Evolutionary conservation across 1,140 invertebrate genomes (phyloP).

Genomic region (Argopecten irradians): DNA sequence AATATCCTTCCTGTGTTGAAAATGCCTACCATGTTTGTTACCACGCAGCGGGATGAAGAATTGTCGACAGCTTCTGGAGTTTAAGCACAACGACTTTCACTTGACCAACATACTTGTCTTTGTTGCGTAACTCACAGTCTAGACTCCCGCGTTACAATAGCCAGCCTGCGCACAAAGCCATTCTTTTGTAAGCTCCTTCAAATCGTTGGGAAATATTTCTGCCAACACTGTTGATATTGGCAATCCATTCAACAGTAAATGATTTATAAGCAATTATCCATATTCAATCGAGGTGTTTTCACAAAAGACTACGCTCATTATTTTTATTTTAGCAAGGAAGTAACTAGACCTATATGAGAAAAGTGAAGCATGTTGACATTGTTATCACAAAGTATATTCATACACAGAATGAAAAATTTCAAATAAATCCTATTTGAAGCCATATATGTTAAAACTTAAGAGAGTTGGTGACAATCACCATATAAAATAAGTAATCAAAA

Average conservation of each 20-base stretch:
- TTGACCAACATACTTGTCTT: conserved; percentile 99
- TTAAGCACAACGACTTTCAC: conserved; percentile 97
- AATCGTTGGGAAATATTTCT: conserved; percentile 93
- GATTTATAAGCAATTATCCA: no score
- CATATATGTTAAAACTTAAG: background rate
- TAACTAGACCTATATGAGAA: no score
- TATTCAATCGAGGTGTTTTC: no score
- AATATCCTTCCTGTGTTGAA: background rate
- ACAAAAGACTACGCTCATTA: background rate
- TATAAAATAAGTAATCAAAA: background rate
- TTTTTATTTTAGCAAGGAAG: background rate
- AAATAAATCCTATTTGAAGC: background rate
- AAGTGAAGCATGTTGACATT: background rate
- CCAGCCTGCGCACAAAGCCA: conserved; percentile 97
- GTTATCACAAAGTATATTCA: background rate
- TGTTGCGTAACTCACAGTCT: conserved; percentile 95
- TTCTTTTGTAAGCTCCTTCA: conserved; percentile 93
- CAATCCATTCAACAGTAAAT: conserved; percentile 90
- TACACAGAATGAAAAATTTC: background rate
- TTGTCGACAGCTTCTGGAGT: conserved; percentile 97
- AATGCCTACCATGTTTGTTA: conserved; percentile 92
- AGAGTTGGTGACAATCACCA: background rate
- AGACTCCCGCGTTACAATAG: conserved; percentile 95
- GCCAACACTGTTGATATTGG: conserved; percentile 99
- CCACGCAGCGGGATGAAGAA: conserved; percentile 97